Evolutionary conservation across 2,888 invertebrate species (phyloP), one percentile per base, ranked within the genome.

Genomic region (Hemaris fuciformis): DNA sequence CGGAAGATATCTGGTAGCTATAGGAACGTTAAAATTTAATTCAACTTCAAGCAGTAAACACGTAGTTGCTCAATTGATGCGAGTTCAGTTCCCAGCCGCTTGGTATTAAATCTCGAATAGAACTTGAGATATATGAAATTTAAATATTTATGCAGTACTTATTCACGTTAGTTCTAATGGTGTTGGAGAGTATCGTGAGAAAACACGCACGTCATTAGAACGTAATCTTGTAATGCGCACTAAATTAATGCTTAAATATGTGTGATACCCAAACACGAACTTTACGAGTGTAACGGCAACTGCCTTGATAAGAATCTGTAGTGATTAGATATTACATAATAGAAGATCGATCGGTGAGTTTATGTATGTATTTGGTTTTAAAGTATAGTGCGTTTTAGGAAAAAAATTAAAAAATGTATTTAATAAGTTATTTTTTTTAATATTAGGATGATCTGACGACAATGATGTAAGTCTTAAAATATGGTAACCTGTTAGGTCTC

Each of bases 91-190:
- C 27, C 27, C 27, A 18, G 31, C 27, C 3, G n/a, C 27, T 48
- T 53, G 53, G 27, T 53, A 53, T 27, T 53, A 53, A 53, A 53
- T 31, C 53, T 53, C 31, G 8, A n/a, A 23, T 3, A 5, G 7
- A 31, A 53, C 53, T 53, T 53, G 53, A 53, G 53, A 53, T 53
- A 53, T 53, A 31, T 31, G 22, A 45, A 48, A 53, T 53, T 53
- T 53, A 53, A 53, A 53, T 53, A 48, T 53, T 53, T 53, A 53
- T 53, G 53, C 31, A 53, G 53, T 53, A 53, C 53, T 53, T 45
- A 45, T 22, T 53, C 27, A 53, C 48, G 38, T 48, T 8, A 53
- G 31, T 31, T 53, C 53, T 53, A 53, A 53, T 53, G 31, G 53
- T 27, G 53, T 31, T 23, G 8, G 45, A 45, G 27, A 31, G 53